These are phyloP conservation scores for Scaptodrosophila latifasciaeformis DNA, from an alignment of 2,888 invertebrate species.

Conservation along the genomic window DNA sequence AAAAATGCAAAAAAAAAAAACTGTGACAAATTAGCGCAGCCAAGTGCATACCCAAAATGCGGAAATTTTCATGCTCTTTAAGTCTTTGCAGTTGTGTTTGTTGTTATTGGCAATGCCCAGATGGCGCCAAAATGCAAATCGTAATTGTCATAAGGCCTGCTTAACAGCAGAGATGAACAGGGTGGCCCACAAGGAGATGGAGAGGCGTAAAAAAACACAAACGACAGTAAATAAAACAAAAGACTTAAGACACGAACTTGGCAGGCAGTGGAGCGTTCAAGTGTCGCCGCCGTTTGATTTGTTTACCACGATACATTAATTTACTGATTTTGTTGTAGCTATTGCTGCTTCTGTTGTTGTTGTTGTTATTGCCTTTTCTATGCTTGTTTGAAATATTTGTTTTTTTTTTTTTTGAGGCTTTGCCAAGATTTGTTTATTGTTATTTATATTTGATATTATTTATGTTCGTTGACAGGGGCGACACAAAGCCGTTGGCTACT, in stretches of 20 bases:
- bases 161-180: neutral
- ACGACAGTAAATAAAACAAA: conserved; percentile 36
- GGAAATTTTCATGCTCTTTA: conserved; percentile 37
- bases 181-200: conserved; percentile 12
- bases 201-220: conserved; percentile 11
- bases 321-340: neutral
- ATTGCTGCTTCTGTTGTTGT: neutral
- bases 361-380: neutral
- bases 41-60: conserved; percentile 58
- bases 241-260: conserved; percentile 59
- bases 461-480: neutral
- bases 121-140: conserved; percentile 10
- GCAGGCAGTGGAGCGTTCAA: conserved; percentile 24
- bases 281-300: neutral
- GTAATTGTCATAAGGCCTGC: too few species aligned
- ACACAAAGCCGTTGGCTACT: neutral
- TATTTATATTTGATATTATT: too few species aligned
- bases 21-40: conserved; percentile 56
- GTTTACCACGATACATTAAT: neutral
- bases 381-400: neutral
- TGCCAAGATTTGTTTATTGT: too few species aligned
- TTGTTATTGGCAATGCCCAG: conserved; percentile 7
- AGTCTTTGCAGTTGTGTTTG: too few species aligned
- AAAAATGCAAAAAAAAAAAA: conserved; percentile 13
- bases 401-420: too few species aligned